These are phyloP conservation scores for Gymnothorax reevesii DNA, from an alignment of 2,797 vertebrate species.

Conservation along the genomic window DNA sequence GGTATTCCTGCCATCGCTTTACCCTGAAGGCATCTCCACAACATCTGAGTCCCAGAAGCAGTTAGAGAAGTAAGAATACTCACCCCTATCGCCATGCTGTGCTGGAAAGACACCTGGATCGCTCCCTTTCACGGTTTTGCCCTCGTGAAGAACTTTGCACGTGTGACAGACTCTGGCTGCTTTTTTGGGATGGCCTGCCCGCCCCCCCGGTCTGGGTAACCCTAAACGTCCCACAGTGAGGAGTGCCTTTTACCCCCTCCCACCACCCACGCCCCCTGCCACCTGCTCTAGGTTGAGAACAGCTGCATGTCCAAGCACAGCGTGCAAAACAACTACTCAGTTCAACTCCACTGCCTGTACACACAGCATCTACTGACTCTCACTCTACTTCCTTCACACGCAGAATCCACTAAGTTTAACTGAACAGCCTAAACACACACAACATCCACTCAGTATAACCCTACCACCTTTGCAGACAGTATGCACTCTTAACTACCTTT, in stretches of 20 bases:
- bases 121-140: conserved; percentile 33
- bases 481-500: background rate
- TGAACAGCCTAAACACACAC: background rate
- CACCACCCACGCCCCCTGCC: background rate
- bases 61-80: conserved; percentile 47
- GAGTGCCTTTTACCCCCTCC: background rate
- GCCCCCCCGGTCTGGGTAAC: conserved; percentile 37
- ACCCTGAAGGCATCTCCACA: background rate
- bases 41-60: background rate
- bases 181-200: conserved; percentile 64
- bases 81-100: conserved; percentile 73
- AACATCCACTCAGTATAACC: background rate
- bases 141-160: conserved; percentile 36
- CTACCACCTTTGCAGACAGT: background rate
- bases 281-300: background rate
- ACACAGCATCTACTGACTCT: background rate
- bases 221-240: conserved; percentile 24
- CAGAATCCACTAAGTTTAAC: too few species aligned
- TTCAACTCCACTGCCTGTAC: background rate
- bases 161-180: conserved; percentile 58
- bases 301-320: background rate
- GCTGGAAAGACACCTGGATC: conserved; percentile 43
- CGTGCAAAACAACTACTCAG: background rate
- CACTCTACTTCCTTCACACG: background rate
- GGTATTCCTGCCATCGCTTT: background rate